Conservation (phyloP, 2,797 vertebrate species). For the Hapalemur alaotrensis region DNA sequence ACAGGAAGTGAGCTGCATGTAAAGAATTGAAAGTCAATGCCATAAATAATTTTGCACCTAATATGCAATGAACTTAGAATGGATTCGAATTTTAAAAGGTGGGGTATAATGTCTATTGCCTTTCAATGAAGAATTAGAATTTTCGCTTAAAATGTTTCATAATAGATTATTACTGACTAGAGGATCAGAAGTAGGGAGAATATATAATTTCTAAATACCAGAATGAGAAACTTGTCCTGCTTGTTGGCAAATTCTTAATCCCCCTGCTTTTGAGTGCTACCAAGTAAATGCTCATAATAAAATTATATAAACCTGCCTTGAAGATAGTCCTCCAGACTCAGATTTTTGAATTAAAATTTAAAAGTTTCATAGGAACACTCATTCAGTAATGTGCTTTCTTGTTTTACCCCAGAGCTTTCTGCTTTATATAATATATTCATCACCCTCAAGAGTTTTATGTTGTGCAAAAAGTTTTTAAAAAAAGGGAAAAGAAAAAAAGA, state of each 20-base stretch:
- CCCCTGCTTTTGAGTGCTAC: not conserved
- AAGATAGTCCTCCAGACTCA: not conserved
- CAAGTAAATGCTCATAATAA: not conserved
- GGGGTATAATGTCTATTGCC: not conserved
- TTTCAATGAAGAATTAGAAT: not conserved
- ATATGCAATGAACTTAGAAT: not conserved
- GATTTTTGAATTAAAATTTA: not conserved
- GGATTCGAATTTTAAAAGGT: not conserved
- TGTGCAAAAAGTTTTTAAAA: not conserved
- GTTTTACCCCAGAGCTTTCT: not conserved
- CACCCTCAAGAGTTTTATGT: not conserved
- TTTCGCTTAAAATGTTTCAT: not conserved
- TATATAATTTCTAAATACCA: not conserved
- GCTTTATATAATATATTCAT: not conserved
- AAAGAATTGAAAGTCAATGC: not conserved
- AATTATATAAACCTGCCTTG: not conserved
- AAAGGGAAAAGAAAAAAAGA: not conserved
- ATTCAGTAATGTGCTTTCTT: not conserved
- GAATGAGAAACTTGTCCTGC: not conserved
- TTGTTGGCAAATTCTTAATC: not conserved
- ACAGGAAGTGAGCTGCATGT: not conserved
- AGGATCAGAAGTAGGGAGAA: not conserved
- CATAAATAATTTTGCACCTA: not conserved
- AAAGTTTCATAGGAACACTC: not conserved
- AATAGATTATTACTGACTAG: not conserved